Evolutionary conservation across 2,113 vertebrate genomes (phyloP).

Genomic region (Ptilorrhoa leucosticta): DNA sequence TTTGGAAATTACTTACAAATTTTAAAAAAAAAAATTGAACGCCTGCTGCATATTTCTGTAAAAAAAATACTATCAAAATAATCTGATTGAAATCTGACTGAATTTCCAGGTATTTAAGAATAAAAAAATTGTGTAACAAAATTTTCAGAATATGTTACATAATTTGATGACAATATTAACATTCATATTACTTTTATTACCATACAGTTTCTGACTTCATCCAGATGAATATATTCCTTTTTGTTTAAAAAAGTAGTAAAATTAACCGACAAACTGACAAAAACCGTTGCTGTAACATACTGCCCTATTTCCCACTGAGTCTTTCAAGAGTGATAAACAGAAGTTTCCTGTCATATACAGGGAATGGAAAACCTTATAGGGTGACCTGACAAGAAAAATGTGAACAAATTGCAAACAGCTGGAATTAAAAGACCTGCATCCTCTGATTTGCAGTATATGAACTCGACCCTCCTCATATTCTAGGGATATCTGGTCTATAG

Average conservation of each 20-base stretch:
- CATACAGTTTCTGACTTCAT: background rate
- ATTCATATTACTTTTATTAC: background rate
- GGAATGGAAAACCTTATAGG: background rate
- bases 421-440: background rate
- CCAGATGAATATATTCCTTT: background rate
- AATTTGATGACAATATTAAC: background rate
- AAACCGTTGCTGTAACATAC: background rate
- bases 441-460: background rate
- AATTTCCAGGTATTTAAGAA: background rate
- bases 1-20: background rate
- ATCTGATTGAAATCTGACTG: background rate
- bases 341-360: background rate
- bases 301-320: background rate
- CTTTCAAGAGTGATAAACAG: background rate
- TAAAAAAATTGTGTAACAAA: background rate
- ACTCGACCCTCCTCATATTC: fast-evolving
- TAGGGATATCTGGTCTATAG: background rate
- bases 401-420: background rate
- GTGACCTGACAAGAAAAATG: background rate
- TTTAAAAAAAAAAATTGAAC: background rate
- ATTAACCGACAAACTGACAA: background rate
- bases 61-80: background rate
- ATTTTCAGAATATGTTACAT: background rate
- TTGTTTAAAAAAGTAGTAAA: background rate
- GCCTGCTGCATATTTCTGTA: background rate